Base-by-base conservation (phyloP, 2,113 vertebrate genomes). In the Dascyllus trimaculatus region DNA sequence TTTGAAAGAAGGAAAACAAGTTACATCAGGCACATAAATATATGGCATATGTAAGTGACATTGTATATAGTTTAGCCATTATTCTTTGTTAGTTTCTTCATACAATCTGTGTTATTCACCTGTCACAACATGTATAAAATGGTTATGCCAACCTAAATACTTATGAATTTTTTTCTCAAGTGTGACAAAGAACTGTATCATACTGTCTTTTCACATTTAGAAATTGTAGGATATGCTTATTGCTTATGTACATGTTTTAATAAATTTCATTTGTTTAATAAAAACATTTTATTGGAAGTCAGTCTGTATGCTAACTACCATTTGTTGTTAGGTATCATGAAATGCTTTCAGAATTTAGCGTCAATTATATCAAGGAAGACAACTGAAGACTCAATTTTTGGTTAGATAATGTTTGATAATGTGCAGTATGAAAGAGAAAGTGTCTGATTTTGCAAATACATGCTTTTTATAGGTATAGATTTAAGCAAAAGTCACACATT, bases 171-270 rank as follows among this genome's bases (percentile, higher is more conserved):
- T 79, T 65, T 75, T 54, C 59, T 79, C 70, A 59, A 32, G 38
- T 71, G 71, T 85, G 81, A 88, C 59, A 80, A 48, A 22, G 32
- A 86, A 24, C 70, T 83, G 86, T 86, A 80, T 53, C n/a, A 71
- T 75, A 69, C 75, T 82, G 63, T 82, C 77, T 78, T 83, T 90
- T 89, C 78, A 83, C 67, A 71, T 81, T 80, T 93, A 87, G 82
- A 75, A 73, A 53, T 56, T 89, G 77, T 88, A 90, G 87, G 52
- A 85, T 80, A 87, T 87, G 74, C 67, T 71, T 69, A 83, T 77
- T 80, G 73, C 76, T 73, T 75, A 88, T 89, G 85, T 90, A 81
- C 77, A 87, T 67, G 64, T 84, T 92, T 92, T 80, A 92, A 87
- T 91, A 90, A 91, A 91, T 78, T 70, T 66, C 32, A 58, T 80